Evolutionary conservation across 1,140 invertebrate species (phyloP), one percentile per base, ranked within the genome.

Genomic region (Leptonema lineaticorne): DNA sequence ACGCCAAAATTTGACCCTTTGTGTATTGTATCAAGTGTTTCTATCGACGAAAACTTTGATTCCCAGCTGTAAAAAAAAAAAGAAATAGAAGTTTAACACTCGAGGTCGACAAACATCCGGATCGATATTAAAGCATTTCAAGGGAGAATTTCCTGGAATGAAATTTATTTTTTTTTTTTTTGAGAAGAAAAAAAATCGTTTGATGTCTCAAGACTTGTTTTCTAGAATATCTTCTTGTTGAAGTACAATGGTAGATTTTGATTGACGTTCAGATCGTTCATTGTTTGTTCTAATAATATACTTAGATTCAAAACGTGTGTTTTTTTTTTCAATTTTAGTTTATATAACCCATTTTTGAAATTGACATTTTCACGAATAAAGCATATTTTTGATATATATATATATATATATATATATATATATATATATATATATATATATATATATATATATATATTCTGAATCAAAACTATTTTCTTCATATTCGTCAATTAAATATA

Each of bases 201-300:
- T 45, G 37, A 45, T 45, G 37, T 45, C 37, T 16, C 37, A 16
- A 33, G 30, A 16, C 11, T 45, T 16, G 37, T 45, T 41, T 26
- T 26, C 50, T 20, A 20, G 50, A 53, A 20, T 53, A 53, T 53
- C 50, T 53, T n/a, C 2, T 26, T 24, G 22, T 5, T 53, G 27
- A 53, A n/a, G 27, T 24, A 53, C 50, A 53, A 53, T 53, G 50
- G 50, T 8, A 22, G 50, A 22, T 22, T 45, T 53, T 53, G 50
- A 53, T 53, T 53, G 50, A 53, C 50, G 27, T 53, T 53, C 50
- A 53, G 50, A 24, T 53, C 50, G 50, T 53, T 53, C 24, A 26
- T 26, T 53, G 50, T 53, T 53, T 53, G 50, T 24, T 53, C 20
- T 22, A 24, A 53, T 53, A 53, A 53, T 53, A 53, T 26, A 53